Conservation (phyloP, 2,113 vertebrate genomes). For the Anhinga anhinga region DNA sequence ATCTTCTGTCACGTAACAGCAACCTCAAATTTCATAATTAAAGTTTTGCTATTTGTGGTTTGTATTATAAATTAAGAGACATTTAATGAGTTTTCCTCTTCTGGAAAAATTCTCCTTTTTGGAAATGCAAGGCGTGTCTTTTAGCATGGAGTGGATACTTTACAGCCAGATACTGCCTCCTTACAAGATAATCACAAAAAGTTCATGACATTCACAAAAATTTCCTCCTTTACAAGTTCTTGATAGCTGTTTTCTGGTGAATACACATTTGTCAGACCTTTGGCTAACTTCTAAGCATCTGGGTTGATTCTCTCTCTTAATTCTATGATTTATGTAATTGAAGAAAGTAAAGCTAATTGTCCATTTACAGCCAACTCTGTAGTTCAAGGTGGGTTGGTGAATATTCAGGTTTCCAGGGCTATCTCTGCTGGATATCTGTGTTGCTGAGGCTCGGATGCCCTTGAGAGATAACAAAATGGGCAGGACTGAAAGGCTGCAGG, state of each 20-base stretch:
- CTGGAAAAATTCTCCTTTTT: not conserved
- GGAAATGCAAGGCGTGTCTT: not conserved
- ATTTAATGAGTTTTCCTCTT: not conserved
- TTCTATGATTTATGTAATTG: not conserved
- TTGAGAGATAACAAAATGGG: rapidly evolving
- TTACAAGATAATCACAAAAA: not conserved
- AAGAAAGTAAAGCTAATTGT: not conserved
- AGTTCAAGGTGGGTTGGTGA: not conserved
- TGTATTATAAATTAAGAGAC: not conserved
- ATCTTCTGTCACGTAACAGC: not conserved
- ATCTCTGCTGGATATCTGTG: not conserved
- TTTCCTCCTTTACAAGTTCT: not conserved
- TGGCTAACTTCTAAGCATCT: not conserved
- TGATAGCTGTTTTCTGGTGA: not conserved
- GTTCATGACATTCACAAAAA: not conserved
- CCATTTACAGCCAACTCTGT: no score
- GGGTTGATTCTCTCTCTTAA: not conserved
- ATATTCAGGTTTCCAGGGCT: not conserved
- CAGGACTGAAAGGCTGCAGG: not conserved
- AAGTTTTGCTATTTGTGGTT: not conserved
- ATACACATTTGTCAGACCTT: not conserved
- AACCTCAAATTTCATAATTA: not conserved
- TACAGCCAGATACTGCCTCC: not conserved
- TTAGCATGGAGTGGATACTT: not conserved
- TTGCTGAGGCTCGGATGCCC: not conserved